A percentile compares a stretch with the other conserved stretches of the same genome.
Evolutionary conservation across 1,140 invertebrate genomes (phyloP).

Genomic region (Drosophila santomea): DNA sequence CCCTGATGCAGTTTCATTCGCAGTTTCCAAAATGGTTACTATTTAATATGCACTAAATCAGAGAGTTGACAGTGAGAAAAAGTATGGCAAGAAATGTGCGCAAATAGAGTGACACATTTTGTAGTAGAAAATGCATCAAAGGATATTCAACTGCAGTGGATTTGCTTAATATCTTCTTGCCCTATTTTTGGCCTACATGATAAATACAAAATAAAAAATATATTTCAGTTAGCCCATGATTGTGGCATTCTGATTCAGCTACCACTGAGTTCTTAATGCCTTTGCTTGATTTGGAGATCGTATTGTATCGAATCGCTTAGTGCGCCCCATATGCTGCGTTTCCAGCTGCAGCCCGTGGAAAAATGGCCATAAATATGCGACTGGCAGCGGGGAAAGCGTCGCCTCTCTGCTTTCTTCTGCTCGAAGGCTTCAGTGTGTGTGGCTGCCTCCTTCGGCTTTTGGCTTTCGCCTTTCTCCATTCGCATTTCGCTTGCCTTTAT

Average conservation of each 20-base stretch:
- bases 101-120: too few species aligned
- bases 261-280: background rate
- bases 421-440: conserved; percentile 23
- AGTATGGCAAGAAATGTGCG: background rate
- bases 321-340: conserved; percentile 36
- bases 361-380: conserved; percentile 72
- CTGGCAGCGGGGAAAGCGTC: conserved; percentile 59
- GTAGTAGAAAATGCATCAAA: too few species aligned
- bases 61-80: background rate
- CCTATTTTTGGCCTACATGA: too few species aligned
- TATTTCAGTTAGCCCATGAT: too few species aligned
- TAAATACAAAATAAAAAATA: too few species aligned
- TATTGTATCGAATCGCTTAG: conserved; percentile 28
- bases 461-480: conserved; percentile 9
- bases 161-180: too few species aligned
- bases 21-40: background rate
- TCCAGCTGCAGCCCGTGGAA: conserved; percentile 30
- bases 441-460: conserved; percentile 19
- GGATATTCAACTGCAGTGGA: too few species aligned
- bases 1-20: background rate
- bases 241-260: too few species aligned
- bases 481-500: conserved; percentile 49
- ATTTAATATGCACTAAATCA: background rate
- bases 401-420: conserved; percentile 42
- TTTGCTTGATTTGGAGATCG: conserved; percentile 32